Conservation (phyloP, 2,797 vertebrate genomes). For the Diplodus sargus region DNA sequence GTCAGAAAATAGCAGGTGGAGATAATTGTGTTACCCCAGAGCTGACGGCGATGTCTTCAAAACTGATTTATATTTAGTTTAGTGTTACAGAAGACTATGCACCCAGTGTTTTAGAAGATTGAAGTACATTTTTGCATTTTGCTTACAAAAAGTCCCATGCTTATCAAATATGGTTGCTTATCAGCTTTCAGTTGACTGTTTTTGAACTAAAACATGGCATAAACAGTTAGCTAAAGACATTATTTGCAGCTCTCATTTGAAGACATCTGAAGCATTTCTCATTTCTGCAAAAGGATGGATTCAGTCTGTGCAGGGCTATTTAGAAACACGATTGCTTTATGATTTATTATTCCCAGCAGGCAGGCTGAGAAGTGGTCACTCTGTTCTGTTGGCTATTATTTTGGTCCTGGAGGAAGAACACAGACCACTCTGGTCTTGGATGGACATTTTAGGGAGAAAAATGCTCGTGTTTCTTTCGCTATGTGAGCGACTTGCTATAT, state of each 20-base stretch:
- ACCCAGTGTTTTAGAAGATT: too few species aligned
- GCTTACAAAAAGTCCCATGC: neutral
- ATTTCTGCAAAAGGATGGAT: slow-evolving; percentile 6
- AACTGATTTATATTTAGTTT: too few species aligned
- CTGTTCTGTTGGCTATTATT: slow-evolving; percentile 53
- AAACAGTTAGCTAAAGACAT: neutral
- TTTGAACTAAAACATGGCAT: neutral
- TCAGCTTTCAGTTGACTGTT: neutral
- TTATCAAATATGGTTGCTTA: neutral
- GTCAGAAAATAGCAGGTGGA: too few species aligned
- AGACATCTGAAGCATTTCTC: neutral
- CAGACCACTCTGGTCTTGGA: slow-evolving; percentile 8
- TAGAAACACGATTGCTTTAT: slow-evolving; percentile 25
- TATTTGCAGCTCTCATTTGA: neutral
- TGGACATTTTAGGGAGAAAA: slow-evolving; percentile 82
- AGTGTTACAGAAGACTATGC: too few species aligned
- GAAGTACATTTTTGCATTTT: neutral
- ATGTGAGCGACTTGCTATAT: neutral
- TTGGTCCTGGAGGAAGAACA: slow-evolving; percentile 58
- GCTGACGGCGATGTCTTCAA: too few species aligned
- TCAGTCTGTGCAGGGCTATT: slow-evolving; percentile 15
- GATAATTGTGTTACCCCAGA: too few species aligned
- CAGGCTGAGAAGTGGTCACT: slow-evolving; percentile 32
- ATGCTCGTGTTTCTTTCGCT: slow-evolving; percentile 45
- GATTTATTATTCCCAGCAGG: slow-evolving; percentile 33